Conservation (phyloP, 2,113 vertebrate genomes). For the Mohoua ochrocephala region DNA sequence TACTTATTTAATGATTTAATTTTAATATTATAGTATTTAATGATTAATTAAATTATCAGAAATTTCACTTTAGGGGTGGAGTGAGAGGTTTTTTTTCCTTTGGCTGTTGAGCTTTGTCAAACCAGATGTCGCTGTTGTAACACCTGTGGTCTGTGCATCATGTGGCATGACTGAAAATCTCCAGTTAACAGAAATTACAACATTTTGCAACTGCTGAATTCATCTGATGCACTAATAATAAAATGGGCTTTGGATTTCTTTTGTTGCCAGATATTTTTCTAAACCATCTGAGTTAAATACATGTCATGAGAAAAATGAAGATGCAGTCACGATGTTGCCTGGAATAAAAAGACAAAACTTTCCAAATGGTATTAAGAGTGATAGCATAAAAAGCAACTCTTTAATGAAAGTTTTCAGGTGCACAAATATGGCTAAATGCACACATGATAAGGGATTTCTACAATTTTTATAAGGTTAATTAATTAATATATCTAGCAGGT, state of each 20-base stretch:
- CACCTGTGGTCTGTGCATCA: background rate
- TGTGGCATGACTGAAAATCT: background rate
- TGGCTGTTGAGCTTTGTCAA: background rate
- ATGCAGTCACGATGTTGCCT: background rate
- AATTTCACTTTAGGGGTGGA: background rate
- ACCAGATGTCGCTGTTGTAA: background rate
- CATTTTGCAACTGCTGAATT: background rate
- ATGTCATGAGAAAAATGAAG: background rate
- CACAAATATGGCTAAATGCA: background rate
- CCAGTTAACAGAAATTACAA: background rate
- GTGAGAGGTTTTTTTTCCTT: background rate
- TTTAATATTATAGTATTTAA: background rate
- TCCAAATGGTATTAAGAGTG: background rate
- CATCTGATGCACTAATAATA: background rate
- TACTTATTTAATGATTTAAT: background rate
- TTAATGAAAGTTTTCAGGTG: background rate
- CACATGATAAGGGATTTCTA: background rate
- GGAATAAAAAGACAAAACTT: background rate
- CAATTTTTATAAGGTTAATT: background rate
- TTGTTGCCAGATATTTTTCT: background rate
- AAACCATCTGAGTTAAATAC: background rate
- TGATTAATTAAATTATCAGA: background rate
- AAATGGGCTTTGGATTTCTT: background rate
- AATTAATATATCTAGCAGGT: background rate
- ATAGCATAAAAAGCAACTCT: background rate